Evolutionary conservation across 2,888 invertebrate genomes (phyloP), one percentile per base, ranked within the genome.

Genomic region (Myopa testacea): DNA sequence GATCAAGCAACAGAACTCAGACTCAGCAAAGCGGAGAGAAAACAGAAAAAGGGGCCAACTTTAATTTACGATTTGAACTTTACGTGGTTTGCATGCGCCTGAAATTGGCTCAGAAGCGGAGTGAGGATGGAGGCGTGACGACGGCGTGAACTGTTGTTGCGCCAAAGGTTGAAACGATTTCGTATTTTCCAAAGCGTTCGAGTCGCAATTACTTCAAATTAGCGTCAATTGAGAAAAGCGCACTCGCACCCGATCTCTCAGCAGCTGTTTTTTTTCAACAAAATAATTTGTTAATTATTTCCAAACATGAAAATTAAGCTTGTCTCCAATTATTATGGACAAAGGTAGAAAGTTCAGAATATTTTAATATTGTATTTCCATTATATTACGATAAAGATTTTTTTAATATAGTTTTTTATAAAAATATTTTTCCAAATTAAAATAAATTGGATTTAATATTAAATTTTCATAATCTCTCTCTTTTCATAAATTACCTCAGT

Each of bases 91-190:
- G 52, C 63, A 74, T 65, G 52, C 45, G 45, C 45, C 45, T 6
- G 10, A 45, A 45, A 38, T 50, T 37, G 74, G 12, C 37, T 45
- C 7, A 45, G 10, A 45, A 6, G 10, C 45, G 45, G 10, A 45
- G 45, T 45, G 45, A 45, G 10, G 45, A 45, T 1, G 45, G 26
- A 34, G 65, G 50, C 50, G 7, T 10, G 19, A 37, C 45, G 40
- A 60, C 14, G 10, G 8, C 16, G 19, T 26, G 62, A 34, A 65
- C 26, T 34, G 55, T 38, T 38, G 14, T 14, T 10, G 65, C 63
- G 73, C 26, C 62, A 74, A 74, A 74, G 74, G 74, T 63, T 50
- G 52, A 74, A 52, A 50, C 34, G 52, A 74, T 52, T 74, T 74
- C 50, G 65, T 63, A 74, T 63, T 65, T 74, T 50, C 16, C 26